Percentiles rank a stretch among this genome's conserved stretches.
Conservation (phyloP, 2,888 invertebrate genomes). For the Nephrotoma flavescens region DNA sequence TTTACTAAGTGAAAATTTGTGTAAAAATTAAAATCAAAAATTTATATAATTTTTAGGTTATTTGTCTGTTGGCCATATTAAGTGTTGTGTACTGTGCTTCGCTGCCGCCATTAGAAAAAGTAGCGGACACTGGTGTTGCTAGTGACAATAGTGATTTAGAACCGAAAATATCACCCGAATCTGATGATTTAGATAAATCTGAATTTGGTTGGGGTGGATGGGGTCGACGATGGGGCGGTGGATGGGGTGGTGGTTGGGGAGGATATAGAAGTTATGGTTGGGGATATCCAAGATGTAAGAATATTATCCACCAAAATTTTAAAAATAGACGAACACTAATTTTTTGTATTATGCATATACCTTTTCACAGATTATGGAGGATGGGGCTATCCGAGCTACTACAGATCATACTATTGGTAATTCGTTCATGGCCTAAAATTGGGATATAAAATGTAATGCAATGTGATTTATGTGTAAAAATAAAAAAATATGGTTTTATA, state of each 20-base stretch:
- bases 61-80: background rate
- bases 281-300: background rate
- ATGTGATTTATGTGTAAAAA: no score
- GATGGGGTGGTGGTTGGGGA: background rate
- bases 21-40: background rate
- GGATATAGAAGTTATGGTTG: slow-evolving; percentile 6
- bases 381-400: background rate
- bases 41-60: background rate
- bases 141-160: background rate
- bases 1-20: background rate
- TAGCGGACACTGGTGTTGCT: background rate
- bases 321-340: background rate
- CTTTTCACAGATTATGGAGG: background rate
- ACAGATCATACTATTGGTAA: background rate
- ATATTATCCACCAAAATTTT: no score
- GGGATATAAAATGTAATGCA: no score
- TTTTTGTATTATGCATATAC: background rate
- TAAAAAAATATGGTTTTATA: no score
- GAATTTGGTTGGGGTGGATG: slow-evolving; percentile 3
- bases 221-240: slow-evolving; percentile 4
- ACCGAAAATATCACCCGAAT: background rate
- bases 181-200: background rate
- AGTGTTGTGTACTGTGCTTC: background rate
- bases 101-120: background rate
- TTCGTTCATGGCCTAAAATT: no score